Conservation (phyloP, 2,888 invertebrate genomes). For the Endomychus coccineus region DNA sequence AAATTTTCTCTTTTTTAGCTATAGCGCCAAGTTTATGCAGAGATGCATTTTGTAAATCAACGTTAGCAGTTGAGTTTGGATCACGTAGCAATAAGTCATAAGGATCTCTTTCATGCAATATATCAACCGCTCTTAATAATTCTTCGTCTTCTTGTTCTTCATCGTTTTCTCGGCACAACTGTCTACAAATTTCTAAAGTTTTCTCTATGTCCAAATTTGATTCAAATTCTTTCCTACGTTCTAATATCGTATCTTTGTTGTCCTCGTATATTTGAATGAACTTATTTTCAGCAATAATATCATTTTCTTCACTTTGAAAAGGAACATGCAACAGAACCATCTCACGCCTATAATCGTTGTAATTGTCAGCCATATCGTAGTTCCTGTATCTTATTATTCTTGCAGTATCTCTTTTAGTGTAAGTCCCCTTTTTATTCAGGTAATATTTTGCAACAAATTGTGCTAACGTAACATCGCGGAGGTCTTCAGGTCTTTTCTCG, state of each 20-base stretch:
- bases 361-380: conserved; percentile 34
- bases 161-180: conserved; percentile 25
- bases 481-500: too few relatives aligned
- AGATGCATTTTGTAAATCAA: conserved; percentile 3
- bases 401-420: conserved; percentile 24
- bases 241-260: conserved; percentile 29
- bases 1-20: conserved; percentile 14
- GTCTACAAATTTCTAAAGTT: conserved; percentile 37
- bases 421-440: too few relatives aligned
- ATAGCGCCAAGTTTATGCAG: conserved; percentile 5
- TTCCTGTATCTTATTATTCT: conserved; percentile 35
- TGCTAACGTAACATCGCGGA: too few relatives aligned
- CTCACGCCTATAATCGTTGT: conserved; percentile 33
- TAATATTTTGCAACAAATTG: too few relatives aligned
- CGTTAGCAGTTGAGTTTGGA: conserved; percentile 2
- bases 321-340: conserved; percentile 37
- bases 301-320: conserved; percentile 35
- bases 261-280: conserved; percentile 33
- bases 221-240: conserved; percentile 31
- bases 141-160: conserved; percentile 16
- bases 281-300: conserved; percentile 34
- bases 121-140: conserved; percentile 1
- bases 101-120: not conserved
- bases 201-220: conserved; percentile 31
- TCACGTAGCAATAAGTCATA: not conserved